Base-by-base conservation (phyloP, 2,888 invertebrate genomes). In the Eueremaeus valkanovi region DNA sequence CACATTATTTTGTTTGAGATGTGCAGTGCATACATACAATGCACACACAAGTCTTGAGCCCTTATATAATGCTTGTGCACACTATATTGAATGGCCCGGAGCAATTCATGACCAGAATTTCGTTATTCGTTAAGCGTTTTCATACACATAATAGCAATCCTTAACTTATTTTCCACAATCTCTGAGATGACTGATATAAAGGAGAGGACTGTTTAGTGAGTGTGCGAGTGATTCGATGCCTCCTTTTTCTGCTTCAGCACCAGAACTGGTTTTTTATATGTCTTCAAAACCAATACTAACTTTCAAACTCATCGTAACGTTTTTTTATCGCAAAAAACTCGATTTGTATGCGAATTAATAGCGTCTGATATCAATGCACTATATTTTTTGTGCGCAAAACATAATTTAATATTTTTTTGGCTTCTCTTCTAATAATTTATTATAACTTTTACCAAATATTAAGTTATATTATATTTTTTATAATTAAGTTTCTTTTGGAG, bases 101-200 rank as follows among this genome's bases (percentile, higher is more conserved):
- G 63, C 63, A 29, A 29, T 3, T 63, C 63, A 63, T 63, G 63
- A 63, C 63, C 29, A 29, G 63, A 33, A 63, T 58, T n/a, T 58
- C 31, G 31, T 58, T 31, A 63, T 31, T 63, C 63, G 31, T 63
- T 33, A 63, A 63, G 33, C 63, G 31, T 5, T 61, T 61, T 61
- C 29, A 16, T 61, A 16, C 55, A 55, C 21, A 24, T 55, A 55
- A 24, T 55, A 11, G 8, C 13, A 21, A 24, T 55, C 55, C 27
- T 24, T 55, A 24, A 24, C 27, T 24, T 55, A 55, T 55, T 55
- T 55, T 55, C 13, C 8, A 21, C 27, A 27, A 24, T 55, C 13
- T 16, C 24, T 24, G 21, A 13, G 42, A 55, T 55, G 18, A 55
- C 55, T 55, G 55, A 55, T 24, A 55, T 49, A 49, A 49, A 49